These are phyloP conservation scores for Rhea americana DNA, from an alignment of 2,113 vertebrate genomes.

Conservation along the genomic window DNA sequence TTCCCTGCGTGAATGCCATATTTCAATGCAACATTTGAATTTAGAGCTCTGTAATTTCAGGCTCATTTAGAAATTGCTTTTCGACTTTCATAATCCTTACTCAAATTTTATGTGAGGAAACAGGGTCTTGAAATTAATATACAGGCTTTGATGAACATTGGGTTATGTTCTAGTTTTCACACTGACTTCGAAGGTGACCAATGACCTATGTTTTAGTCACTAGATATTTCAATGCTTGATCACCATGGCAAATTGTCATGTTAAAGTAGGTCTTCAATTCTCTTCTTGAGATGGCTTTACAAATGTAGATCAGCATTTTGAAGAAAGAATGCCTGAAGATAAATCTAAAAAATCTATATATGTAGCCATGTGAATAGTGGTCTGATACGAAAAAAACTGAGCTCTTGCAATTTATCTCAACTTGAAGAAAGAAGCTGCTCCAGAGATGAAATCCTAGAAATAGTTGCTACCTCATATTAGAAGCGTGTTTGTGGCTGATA, in stretches of 20 bases:
- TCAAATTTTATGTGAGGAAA: neutral
- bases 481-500: neutral
- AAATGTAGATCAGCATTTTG: neutral
- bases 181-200: neutral
- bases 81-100: neutral
- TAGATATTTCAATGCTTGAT: neutral
- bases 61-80: neutral
- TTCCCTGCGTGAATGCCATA: neutral
- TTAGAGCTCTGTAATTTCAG: neutral
- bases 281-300: neutral
- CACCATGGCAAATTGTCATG: neutral
- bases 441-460: neutral
- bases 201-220: neutral
- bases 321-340: neutral
- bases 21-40: neutral
- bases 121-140: neutral
- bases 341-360: neutral
- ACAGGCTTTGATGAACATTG: neutral
- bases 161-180: neutral
- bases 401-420: neutral
- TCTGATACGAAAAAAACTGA: accelerated
- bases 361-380: neutral
- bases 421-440: neutral
- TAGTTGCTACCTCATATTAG: neutral
- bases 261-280: neutral